Percentiles rank a stretch among this genome's conserved stretches.
Evolutionary conservation across 2,113 vertebrate species (phyloP).

Genomic region (Nothobranchius kuhntae): DNA sequence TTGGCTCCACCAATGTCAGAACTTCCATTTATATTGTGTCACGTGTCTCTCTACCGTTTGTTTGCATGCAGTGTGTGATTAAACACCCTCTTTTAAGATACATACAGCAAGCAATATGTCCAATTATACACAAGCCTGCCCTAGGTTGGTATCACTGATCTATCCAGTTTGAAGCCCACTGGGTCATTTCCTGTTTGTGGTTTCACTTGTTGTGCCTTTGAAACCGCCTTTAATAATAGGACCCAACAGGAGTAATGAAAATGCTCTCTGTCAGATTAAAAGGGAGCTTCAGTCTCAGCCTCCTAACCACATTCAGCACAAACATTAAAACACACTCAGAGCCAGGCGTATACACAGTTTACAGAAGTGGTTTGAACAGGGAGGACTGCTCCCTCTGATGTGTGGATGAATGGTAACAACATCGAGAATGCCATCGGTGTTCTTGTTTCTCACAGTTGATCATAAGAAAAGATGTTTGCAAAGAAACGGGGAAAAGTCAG

Average conservation of each 20-base stretch:
- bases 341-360: conserved; percentile 43
- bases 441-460: conserved; percentile 31
- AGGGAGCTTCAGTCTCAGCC: conserved; percentile 74
- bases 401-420: conserved; percentile 63
- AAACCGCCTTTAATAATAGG: conserved; percentile 79
- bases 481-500: conserved; percentile 22
- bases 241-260: conserved; percentile 82
- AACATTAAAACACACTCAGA: conserved; percentile 59
- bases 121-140: conserved; percentile 34
- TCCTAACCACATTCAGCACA: conserved; percentile 69
- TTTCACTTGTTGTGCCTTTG: conserved; percentile 80
- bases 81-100: not conserved
- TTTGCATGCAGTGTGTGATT: not conserved
- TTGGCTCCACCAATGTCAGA: conserved; percentile 68
- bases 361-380: conserved; percentile 78
- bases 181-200: conserved; percentile 79
- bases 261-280: conserved; percentile 80
- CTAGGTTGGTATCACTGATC: conserved; percentile 55
- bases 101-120: conserved; percentile 26
- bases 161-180: conserved; percentile 54
- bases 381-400: conserved; percentile 68
- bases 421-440: conserved; percentile 52
- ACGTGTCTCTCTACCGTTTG: conserved; percentile 40
- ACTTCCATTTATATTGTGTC: conserved; percentile 59
- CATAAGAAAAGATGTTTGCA: not conserved